Conservation (phyloP, 2,113 vertebrate genomes). For the Tor tambroides region DNA sequence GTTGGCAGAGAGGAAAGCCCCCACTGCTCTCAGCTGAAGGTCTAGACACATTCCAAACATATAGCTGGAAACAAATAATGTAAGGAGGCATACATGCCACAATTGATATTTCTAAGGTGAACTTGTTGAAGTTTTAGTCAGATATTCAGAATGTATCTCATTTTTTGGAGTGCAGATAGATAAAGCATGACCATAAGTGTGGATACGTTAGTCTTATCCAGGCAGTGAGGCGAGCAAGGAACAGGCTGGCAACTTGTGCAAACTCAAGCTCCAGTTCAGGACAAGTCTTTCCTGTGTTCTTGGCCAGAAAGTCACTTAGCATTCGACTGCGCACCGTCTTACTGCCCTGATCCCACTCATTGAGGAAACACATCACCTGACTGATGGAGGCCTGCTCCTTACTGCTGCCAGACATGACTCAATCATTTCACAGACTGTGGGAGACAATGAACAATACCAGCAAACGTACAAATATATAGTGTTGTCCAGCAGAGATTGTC, state of each 20-base stretch:
- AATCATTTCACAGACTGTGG: not conserved
- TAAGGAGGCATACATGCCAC: slow-evolving; percentile 65
- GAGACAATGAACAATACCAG: not conserved
- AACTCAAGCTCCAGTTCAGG: slow-evolving; percentile 84
- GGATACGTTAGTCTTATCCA: slow-evolving; percentile 86
- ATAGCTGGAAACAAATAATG: slow-evolving; percentile 74
- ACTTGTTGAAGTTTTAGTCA: not conserved
- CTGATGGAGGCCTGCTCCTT: slow-evolving; percentile 75
- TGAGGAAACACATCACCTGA: slow-evolving; percentile 77
- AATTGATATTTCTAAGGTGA: not conserved
- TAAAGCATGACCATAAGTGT: slow-evolving; percentile 36
- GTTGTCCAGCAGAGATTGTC: not conserved
- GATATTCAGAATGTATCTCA: not conserved
- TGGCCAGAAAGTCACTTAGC: slow-evolving; percentile 77
- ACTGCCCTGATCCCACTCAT: slow-evolving; percentile 81
- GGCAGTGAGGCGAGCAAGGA: slow-evolving; percentile 81
- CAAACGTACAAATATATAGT: not conserved
- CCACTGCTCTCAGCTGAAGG: slow-evolving; percentile 80
- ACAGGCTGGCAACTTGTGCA: slow-evolving; percentile 82
- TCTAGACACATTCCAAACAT: slow-evolving; percentile 75
- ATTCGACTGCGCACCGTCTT: slow-evolving; percentile 67
- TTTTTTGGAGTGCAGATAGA: not conserved
- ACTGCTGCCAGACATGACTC: slow-evolving; percentile 71
- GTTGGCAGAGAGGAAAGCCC: slow-evolving; percentile 82
- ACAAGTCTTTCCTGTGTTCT: slow-evolving; percentile 76